These are phyloP conservation scores for Zalophus californianus DNA, from an alignment of 2,797 vertebrate genomes.

Conservation along the genomic window DNA sequence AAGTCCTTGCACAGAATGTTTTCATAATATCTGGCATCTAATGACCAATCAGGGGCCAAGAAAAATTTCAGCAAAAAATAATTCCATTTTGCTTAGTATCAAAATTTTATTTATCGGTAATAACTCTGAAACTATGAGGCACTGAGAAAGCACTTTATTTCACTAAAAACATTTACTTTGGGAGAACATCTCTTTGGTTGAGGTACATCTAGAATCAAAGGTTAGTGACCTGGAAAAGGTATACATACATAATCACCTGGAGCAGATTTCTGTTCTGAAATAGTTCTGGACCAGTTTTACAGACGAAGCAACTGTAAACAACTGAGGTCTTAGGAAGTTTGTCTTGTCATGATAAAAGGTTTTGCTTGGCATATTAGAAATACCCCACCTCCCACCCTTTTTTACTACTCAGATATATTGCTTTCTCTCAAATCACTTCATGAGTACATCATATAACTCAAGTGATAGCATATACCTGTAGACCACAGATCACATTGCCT, in stretches of 20 bases:
- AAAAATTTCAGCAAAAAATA: constrained; percentile 32
- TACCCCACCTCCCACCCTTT: background rate
- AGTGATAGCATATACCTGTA: background rate
- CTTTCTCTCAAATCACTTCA: background rate
- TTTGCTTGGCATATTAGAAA: background rate
- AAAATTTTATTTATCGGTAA: constrained; percentile 38
- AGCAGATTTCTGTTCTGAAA: background rate
- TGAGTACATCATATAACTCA: background rate
- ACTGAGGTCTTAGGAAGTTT: background rate
- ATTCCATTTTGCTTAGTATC: background rate
- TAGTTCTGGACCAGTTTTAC: background rate
- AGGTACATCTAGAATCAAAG: background rate
- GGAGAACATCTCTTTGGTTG: constrained; percentile 15
- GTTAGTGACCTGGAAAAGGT: background rate
- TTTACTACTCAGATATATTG: background rate
- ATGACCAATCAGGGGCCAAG: background rate
- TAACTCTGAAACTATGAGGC: constrained; percentile 10
- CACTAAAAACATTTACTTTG: constrained; percentile 10
- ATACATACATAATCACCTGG: background rate
- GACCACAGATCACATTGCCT: background rate
- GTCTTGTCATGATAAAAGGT: constrained; percentile 8
- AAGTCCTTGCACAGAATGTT: background rate
- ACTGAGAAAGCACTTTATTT: constrained; percentile 50
- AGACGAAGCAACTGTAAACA: background rate
- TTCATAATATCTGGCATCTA: background rate